Conservation (phyloP, 2,888 invertebrate species). For the Andrena praecox region DNA sequence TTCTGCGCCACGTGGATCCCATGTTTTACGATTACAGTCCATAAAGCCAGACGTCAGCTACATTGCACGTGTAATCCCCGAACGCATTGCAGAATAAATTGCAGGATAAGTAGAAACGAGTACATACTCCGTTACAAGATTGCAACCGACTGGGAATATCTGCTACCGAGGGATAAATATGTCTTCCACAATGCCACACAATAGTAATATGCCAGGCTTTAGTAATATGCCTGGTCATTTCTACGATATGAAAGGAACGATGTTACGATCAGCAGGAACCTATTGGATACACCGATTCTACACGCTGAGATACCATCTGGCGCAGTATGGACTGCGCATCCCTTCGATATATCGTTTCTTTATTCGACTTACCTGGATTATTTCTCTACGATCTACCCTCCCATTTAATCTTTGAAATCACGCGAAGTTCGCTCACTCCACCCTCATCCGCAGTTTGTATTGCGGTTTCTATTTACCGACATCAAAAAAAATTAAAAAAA, state of each 20-base stretch:
- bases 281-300: conserved; percentile 11
- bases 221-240: conserved; percentile 24
- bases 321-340: conserved; percentile 8
- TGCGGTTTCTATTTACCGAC: too few relatives aligned
- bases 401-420: neutral
- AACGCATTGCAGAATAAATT: conserved; percentile 8
- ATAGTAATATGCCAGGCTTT: conserved; percentile 29
- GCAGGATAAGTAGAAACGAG: conserved; percentile 23
- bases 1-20: neutral
- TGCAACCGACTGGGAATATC: conserved; percentile 4
- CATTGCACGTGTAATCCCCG: conserved; percentile 4
- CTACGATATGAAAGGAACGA: conserved; percentile 12
- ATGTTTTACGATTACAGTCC: conserved; percentile 20
- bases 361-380: conserved; percentile 23
- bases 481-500: too few relatives aligned
- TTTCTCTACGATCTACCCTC: conserved; percentile 11
- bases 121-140: conserved; percentile 9
- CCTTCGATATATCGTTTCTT: conserved; percentile 27
- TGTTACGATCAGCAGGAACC: conserved; percentile 23
- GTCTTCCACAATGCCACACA: conserved; percentile 12
- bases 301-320: conserved; percentile 17
- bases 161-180: conserved; percentile 30
- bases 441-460: neutral
- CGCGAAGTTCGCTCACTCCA: neutral
- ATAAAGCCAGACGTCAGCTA: neutral